These are phyloP conservation scores for Aphelenchoides avenae DNA, from an alignment of 1,140 invertebrate species.

Conservation along the genomic window DNA sequence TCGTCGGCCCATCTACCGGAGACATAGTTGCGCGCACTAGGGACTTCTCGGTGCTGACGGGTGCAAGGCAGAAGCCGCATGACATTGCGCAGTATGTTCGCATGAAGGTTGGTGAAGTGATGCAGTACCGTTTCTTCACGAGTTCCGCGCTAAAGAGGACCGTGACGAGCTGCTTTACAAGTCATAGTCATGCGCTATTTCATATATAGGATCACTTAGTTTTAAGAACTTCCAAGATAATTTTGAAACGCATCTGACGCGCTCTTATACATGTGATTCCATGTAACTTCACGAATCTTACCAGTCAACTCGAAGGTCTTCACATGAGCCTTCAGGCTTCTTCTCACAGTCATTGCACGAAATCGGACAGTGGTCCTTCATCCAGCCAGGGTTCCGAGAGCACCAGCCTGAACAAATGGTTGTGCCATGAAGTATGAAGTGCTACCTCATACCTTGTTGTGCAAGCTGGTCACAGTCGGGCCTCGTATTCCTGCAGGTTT, in stretches of 20 bases:
- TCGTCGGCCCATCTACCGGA: constrained; percentile 19
- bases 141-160: too few species aligned
- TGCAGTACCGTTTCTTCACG: constrained; percentile 52
- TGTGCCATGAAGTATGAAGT: too few species aligned
- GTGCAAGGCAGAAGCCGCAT: constrained; percentile 55
- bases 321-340: constrained; percentile 31
- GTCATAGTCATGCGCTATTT: too few species aligned
- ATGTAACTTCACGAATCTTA: too few species aligned
- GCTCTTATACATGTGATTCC: too few species aligned
- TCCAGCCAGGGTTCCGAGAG: constrained; percentile 52
- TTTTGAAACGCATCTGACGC: too few species aligned
- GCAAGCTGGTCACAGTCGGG: constrained; percentile 52
- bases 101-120: constrained; percentile 49
- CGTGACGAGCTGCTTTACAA: too few species aligned
- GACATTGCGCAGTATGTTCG: constrained; percentile 51
- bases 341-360: constrained; percentile 28
- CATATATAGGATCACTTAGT: too few species aligned
- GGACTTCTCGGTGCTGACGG: constrained; percentile 49
- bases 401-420: constrained; percentile 55
- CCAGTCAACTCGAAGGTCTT: constrained; percentile 62
- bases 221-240: too few species aligned
- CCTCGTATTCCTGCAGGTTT: constrained; percentile 42
- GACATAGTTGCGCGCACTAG: not conserved
- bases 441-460: constrained; percentile 34
- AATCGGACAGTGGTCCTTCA: constrained; percentile 51